Evolutionary conservation across 2,797 vertebrate genomes (phyloP), one percentile per base, ranked within the genome.

Genomic region (Pseudomugil gertrudae): DNA sequence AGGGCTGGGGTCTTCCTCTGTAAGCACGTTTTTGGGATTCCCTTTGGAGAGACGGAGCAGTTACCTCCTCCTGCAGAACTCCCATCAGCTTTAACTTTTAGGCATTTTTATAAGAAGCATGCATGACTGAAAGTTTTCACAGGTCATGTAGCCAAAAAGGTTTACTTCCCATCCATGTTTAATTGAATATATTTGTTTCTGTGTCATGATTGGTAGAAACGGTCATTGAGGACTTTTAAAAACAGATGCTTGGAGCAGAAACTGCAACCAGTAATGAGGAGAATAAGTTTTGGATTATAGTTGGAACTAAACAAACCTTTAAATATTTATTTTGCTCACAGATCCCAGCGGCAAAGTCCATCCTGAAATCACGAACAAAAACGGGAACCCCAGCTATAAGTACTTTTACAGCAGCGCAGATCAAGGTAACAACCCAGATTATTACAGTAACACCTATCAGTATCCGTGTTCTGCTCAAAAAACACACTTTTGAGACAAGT

Each of bases 361-460:
- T 75, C 94, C 97, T 73, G 97, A 99, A 90, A 96, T 99, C 83
- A 96, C 93, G 69, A 99, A 99, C 78, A 95, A 92, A 84, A 96
- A 93, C 1, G 98, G 98, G 74, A 99, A 99, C 76, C 97, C 97
- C 36, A 98, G 95, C 93, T 99, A 99, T 91, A 99, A 99, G 73
- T 99, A 97, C 89, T 99, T 98, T 86, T 99, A 99, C 91, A 96
- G 95, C 89, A 97, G 77, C 3, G 96, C 96, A 50, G 97, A 99
- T 17, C 98, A 99, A 90, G 97, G 98, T 99, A 93, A 56, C 8
- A 0, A 4, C 55, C 6, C 38, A 33, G 6, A 58, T 1, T 50
- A 8, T 66, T 17, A 29, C 17, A 10, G 35, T 15, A 17, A 27
- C 17, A 27, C 43, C 24, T n/a, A n/a, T 24, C 54, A 36, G 35